phyloP scores from a whole-genome alignment of 2,888 invertebrate genomes.

The Sceliomorpha sp. region DNA sequence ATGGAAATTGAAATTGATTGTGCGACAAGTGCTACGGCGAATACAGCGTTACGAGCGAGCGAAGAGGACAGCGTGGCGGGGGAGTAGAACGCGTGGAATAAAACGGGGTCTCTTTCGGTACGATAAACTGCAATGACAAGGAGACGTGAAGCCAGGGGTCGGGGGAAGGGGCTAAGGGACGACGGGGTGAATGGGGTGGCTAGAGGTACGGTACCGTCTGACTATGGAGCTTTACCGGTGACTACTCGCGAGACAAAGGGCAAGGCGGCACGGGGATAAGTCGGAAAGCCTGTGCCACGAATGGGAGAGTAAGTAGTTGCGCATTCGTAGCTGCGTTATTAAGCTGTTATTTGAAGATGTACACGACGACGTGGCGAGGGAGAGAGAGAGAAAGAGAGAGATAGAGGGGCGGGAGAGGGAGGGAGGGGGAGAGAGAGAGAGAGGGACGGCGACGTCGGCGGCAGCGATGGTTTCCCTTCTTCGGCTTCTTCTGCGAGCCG shows the following conservation, averaged over 20 bases:
- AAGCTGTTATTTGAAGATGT: conserved; percentile 64
- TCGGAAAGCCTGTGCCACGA: conserved; percentile 41
- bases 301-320: conserved; percentile 46
- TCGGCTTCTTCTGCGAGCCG: conserved; percentile 51
- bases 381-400: no score
- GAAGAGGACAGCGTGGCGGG: conserved; percentile 18
- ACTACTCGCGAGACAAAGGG: conserved; percentile 39
- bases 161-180: no score
- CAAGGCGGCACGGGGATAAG: conserved; percentile 20
- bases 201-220: conserved; percentile 37
- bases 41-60: no score
- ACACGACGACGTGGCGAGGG: conserved; percentile 9
- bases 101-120: conserved; percentile 30
- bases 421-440: no score
- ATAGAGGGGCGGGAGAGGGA: no score
- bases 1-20: conserved; percentile 33
- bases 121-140: conserved; percentile 50
- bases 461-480: conserved; percentile 36
- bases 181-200: no score
- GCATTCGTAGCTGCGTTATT: conserved; percentile 60
- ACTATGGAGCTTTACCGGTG: conserved; percentile 37
- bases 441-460: no score
- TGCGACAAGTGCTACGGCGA: conserved; percentile 7
- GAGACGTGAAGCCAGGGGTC: no score
- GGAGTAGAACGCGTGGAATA: conserved; percentile 12